A percentile compares a stretch with the other conserved stretches of the same genome.
Evolutionary conservation across 2,797 vertebrate species (phyloP).

Genomic region (Clarias fuscus): DNA sequence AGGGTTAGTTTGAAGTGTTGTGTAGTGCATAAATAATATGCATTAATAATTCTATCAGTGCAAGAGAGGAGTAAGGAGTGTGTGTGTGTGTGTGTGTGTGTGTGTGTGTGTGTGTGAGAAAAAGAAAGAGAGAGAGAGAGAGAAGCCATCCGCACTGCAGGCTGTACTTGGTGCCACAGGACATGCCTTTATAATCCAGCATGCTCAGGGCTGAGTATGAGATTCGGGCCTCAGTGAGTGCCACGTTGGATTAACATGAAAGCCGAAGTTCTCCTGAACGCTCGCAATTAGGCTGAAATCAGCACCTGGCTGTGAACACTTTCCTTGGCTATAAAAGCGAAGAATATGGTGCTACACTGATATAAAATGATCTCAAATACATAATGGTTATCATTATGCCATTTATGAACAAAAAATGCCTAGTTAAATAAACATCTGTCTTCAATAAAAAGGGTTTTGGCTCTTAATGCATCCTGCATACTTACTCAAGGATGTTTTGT

Average conservation of each 20-base stretch:
- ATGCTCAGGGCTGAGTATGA: constrained; percentile 33
- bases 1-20: not conserved
- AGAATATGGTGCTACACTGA: constrained; percentile 68
- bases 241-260: constrained; percentile 50
- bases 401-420: constrained; percentile 74
- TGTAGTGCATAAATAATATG: not conserved
- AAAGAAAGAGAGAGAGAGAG: constrained; percentile 40
- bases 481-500: constrained; percentile 68
- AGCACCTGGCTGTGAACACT: constrained; percentile 69
- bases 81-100: not conserved
- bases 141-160: constrained; percentile 37
- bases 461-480: constrained; percentile 77
- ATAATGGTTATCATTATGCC: constrained; percentile 76
- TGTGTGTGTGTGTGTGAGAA: not conserved
- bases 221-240: constrained; percentile 27
- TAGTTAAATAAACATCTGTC: constrained; percentile 82
- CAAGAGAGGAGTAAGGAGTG: not conserved
- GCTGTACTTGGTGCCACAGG: constrained; percentile 34
- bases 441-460: constrained; percentile 80
- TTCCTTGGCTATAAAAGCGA: constrained; percentile 73
- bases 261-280: constrained; percentile 41
- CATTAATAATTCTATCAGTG: not conserved
- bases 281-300: constrained; percentile 58
- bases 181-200: constrained; percentile 46
- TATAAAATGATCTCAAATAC: constrained; percentile 74